Base-by-base conservation (phyloP, 2,797 vertebrate genomes). In the Kryptolebias ocellatus region DNA sequence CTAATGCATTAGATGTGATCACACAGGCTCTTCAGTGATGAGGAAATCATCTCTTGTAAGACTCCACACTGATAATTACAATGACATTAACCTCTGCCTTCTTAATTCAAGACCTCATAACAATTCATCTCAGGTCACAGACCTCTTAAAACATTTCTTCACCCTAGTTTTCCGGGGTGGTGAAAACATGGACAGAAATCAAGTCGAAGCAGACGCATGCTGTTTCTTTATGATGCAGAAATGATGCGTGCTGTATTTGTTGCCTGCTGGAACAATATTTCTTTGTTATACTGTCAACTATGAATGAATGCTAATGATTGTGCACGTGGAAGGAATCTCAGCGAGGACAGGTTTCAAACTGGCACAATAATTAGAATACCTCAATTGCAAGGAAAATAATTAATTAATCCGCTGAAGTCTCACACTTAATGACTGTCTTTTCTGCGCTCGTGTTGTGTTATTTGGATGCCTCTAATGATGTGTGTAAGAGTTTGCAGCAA, bases 41-140 rank as follows among this genome's bases (percentile, higher is more conserved):
- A 85, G 84, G 85, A 91, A 92, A 92, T 92, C 84, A 86, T 89
- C 75, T 85, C 84, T 75, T 55, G 28, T 72, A 80, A 85, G 83
- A 82, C 74, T 71, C 76, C 62, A 85, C 86, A 85, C 88, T 90
- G 79, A 89, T 92, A 92, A 94, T 93, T 93, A 91, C 89, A 92
- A 91, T 87, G 89, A 86, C 84, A 93, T 94, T 94, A 94, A 94
- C 93, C 92, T 94, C 87, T 93, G 88, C 85, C 91, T 88, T 83
- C 77, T 85, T 90, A 87, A 89, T 90, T 93, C 82, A 89, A 80
- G 81, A 69, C 74, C 83, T 85, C 79, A 65, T 78, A 74, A 79
- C 60, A 80, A 88, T 85, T 89, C 84, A 82, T 86, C 78, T 78
- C 67, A 85, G 85, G 84, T 84, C 83, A 58, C 11, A 69, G 76